phyloP scores from a whole-genome alignment of 2,888 invertebrate genomes.

The Lithophane ornitopus region DNA sequence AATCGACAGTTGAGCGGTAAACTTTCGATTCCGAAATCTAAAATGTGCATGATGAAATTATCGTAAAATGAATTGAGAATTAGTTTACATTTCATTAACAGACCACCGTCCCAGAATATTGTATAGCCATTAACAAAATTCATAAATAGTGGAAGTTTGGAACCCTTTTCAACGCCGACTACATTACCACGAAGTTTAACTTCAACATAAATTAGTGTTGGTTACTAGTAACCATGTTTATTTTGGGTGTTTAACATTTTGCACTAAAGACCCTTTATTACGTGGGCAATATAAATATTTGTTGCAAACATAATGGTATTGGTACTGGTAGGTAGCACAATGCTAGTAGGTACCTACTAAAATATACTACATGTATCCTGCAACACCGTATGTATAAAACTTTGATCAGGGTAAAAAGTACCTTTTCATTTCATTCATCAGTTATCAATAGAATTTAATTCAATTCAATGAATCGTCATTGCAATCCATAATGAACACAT shows the following conservation, averaged over 20 bases:
- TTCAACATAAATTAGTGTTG: slow-evolving; percentile 36
- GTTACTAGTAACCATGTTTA: slow-evolving; percentile 33
- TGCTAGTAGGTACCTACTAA: too few species aligned
- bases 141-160: slow-evolving; percentile 34
- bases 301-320: slow-evolving; percentile 14
- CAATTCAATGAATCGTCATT: too few species aligned
- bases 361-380: not conserved
- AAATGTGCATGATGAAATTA: slow-evolving; percentile 8
- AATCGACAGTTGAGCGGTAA: not conserved
- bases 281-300: slow-evolving; percentile 20
- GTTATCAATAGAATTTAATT: too few species aligned
- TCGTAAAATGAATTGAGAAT: slow-evolving; percentile 15
- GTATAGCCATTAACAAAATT: slow-evolving; percentile 14
- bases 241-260: slow-evolving; percentile 31
- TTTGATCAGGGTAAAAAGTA: not conserved
- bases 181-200: slow-evolving; percentile 38
- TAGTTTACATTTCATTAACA: slow-evolving; percentile 22
- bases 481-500: too few species aligned
- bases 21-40: not conserved
- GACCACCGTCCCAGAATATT: slow-evolving; percentile 22
- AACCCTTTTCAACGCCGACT: slow-evolving; percentile 50
- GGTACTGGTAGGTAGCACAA: too few species aligned
- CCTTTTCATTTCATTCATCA: not conserved
- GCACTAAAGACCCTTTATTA: not conserved
- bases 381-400: not conserved